Conservation (phyloP, 2,797 vertebrate genomes). For the Ambastaia sidthimunki region DNA sequence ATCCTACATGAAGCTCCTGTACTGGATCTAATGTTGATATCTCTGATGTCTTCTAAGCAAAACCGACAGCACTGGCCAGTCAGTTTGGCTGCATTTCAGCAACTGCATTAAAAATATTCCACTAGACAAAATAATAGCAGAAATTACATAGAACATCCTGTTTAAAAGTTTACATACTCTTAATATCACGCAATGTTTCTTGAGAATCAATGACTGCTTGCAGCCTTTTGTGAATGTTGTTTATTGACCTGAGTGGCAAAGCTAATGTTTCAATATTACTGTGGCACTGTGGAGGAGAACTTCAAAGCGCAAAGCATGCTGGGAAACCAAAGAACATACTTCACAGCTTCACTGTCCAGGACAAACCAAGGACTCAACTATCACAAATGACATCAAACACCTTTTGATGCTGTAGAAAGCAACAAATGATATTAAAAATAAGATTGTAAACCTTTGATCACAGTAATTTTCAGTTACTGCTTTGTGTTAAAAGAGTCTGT, state of each 20-base stretch:
- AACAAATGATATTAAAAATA: not conserved
- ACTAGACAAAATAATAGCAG: not conserved
- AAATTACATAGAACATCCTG: not conserved
- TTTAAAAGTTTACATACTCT: not conserved
- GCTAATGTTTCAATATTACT: not conserved
- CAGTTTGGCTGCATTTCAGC: not conserved
- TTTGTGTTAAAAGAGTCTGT: not conserved
- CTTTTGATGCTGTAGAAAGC: too few species aligned
- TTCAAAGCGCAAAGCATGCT: not conserved
- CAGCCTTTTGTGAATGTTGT: too few species aligned
- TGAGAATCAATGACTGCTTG: too few species aligned
- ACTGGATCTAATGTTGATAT: not conserved
- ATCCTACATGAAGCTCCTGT: conserved; percentile 22
- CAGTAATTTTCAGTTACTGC: not conserved
- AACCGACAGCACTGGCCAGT: not conserved
- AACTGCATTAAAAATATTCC: not conserved
- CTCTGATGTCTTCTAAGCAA: not conserved
- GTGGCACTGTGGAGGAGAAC: not conserved
- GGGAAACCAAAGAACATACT: not conserved
- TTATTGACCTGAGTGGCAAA: too few species aligned
- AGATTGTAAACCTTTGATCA: not conserved
- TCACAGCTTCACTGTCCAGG: not conserved
- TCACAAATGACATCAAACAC: not conserved
- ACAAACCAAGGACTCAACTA: not conserved
- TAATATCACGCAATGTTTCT: too few species aligned